Evolutionary conservation across 2,113 vertebrate species (phyloP).

Genomic region (Phoenicopterus ruber): DNA sequence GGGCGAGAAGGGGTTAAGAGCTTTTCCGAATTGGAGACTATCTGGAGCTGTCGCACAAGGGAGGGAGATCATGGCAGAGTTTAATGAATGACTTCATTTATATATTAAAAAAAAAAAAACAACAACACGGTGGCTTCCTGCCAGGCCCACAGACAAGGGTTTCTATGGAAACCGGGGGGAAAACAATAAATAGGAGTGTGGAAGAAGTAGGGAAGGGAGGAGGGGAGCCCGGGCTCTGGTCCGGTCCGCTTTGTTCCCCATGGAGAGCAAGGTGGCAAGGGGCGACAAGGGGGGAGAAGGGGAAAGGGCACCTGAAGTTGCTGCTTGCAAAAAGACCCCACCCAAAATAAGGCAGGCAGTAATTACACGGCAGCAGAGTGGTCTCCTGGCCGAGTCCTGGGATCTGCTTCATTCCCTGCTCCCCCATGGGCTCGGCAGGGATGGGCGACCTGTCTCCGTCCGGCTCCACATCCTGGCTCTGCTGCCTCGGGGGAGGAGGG

Average conservation of each 20-base stretch:
- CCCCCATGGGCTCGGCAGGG: accelerated
- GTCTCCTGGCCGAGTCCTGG: not conserved
- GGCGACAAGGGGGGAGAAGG: not conserved
- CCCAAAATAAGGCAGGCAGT: not conserved
- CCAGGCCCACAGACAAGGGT: constrained; percentile 61
- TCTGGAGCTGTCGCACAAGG: constrained; percentile 23
- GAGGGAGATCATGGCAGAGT: constrained; percentile 41
- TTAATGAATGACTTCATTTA: constrained; percentile 72
- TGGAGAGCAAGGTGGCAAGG: not conserved
- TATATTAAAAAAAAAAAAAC: constrained; percentile 31
- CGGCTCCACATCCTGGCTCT: not conserved
- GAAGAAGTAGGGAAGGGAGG: constrained; percentile 9
- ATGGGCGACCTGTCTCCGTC: not conserved
- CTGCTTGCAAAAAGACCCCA: not conserved
- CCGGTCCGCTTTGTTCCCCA: not conserved
- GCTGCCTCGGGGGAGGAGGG: not conserved
- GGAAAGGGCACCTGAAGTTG: not conserved
- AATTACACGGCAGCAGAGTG: accelerated
- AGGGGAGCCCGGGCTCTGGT: not conserved
- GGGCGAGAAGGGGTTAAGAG: not conserved
- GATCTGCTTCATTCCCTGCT: not conserved
- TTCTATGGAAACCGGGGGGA: constrained; percentile 56
- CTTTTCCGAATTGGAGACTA: not conserved
- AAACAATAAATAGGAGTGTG: constrained; percentile 65
- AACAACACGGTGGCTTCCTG: constrained; percentile 41